phyloP scores from a whole-genome alignment of 2,888 invertebrate genomes.

The Odontomyia ornata region DNA sequence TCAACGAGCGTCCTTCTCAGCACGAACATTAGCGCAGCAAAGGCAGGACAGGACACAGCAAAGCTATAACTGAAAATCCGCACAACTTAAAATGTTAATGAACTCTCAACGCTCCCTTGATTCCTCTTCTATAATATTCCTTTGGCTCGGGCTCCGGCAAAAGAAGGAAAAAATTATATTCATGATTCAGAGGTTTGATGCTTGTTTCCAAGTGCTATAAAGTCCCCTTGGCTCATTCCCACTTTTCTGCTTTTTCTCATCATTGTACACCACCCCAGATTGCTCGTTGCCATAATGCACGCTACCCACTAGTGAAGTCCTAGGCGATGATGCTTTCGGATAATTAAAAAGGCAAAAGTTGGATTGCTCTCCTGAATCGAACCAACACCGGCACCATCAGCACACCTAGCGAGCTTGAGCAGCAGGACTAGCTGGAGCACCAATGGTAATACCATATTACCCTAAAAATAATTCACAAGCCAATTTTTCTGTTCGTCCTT shows the following conservation, averaged over 20 bases:
- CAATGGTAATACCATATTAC: background rate
- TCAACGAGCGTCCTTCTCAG: background rate
- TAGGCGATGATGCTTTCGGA: constrained; percentile 27
- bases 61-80: background rate
- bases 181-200: constrained; percentile 12
- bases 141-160: background rate
- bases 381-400: background rate
- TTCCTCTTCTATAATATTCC: background rate
- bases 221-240: constrained; percentile 24
- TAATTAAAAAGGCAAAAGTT: constrained; percentile 44
- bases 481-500: constrained; percentile 5
- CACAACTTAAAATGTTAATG: constrained; percentile 38
- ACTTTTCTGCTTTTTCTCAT: constrained; percentile 10
- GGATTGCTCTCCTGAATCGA: background rate
- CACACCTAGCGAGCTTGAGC: background rate
- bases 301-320: constrained; percentile 8
- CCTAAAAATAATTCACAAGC: constrained; percentile 35
- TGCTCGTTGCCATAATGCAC: background rate
- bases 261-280: background rate
- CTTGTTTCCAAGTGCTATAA: constrained; percentile 38
- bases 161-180: background rate
- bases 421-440: background rate
- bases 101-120: constrained; percentile 32
- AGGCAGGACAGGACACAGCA: background rate
- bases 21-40: background rate